Conservation (phyloP, 2,797 vertebrate genomes). For the Tauraco hartlaubi region DNA sequence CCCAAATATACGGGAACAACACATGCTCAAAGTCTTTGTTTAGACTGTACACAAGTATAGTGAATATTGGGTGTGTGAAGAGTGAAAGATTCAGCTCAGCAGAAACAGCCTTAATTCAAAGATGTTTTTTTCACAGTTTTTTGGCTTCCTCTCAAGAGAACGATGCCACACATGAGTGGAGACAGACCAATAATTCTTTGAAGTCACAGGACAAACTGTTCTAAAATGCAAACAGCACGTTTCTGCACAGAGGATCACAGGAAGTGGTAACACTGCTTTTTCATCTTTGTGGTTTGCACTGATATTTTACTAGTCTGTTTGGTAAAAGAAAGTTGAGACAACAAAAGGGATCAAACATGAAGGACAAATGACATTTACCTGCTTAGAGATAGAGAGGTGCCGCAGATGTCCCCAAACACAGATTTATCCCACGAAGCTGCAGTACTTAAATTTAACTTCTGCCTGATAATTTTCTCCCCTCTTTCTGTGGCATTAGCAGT, state of each 20-base stretch:
- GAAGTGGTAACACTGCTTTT: background rate
- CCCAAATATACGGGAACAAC: background rate
- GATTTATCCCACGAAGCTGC: background rate
- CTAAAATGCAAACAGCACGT: conserved; percentile 15
- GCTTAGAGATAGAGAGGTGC: background rate
- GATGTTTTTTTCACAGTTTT: background rate
- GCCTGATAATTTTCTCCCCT: background rate
- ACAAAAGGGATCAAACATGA: background rate
- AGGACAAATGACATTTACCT: background rate
- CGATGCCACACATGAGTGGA: background rate
- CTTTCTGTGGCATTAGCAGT: background rate
- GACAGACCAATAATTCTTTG: background rate
- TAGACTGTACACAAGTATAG: background rate
- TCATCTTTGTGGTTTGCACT: conserved; percentile 1
- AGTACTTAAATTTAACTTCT: background rate
- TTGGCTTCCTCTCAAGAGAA: background rate
- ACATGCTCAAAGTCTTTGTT: background rate
- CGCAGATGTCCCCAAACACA: background rate
- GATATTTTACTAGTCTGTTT: rapidly evolving
- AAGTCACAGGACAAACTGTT: background rate
- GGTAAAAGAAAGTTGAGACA: background rate
- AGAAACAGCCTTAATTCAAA: background rate
- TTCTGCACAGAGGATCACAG: background rate
- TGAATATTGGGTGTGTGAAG: background rate
- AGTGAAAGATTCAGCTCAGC: background rate